Percentiles rank a stretch among this genome's conserved stretches.
Evolutionary conservation across 2,797 vertebrate species (phyloP).

Genomic region (Rallus crepitans): DNA sequence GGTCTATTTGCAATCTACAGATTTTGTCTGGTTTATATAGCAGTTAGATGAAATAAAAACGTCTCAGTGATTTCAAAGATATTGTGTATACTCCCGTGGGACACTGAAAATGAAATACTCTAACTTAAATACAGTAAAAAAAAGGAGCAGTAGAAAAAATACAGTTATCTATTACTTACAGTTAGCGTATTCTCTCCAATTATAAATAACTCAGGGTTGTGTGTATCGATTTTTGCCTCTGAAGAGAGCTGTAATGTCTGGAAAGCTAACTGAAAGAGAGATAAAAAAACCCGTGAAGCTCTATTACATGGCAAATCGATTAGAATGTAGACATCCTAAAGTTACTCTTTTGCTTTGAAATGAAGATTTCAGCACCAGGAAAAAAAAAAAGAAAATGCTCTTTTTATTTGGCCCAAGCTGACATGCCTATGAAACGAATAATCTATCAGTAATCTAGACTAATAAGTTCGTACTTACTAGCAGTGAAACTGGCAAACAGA

Average conservation of each 20-base stretch:
- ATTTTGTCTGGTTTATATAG: background rate
- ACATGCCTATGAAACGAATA: background rate
- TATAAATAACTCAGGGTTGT: constrained; percentile 84
- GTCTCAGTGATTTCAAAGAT: background rate
- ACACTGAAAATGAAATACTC: background rate
- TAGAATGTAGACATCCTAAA: background rate
- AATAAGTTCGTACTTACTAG: background rate
- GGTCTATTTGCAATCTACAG: background rate
- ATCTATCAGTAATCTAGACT: background rate
- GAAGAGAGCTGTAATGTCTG: constrained; percentile 83
- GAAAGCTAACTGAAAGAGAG: constrained; percentile 83
- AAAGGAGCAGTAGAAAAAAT: background rate
- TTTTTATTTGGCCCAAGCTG: background rate
- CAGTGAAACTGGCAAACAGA: background rate
- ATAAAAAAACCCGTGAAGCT: background rate
- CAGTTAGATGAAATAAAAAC: background rate
- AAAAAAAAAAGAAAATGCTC: background rate
- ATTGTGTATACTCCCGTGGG: background rate
- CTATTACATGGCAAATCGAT: background rate
- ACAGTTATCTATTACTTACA: constrained; percentile 74
- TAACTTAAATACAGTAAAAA: background rate
- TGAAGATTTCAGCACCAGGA: background rate
- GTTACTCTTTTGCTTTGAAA: background rate
- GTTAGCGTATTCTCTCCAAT: constrained; percentile 81
- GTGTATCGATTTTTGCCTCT: constrained; percentile 80